Base-by-base conservation (phyloP, 2,113 vertebrate genomes). In the Pelusios castaneus region DNA sequence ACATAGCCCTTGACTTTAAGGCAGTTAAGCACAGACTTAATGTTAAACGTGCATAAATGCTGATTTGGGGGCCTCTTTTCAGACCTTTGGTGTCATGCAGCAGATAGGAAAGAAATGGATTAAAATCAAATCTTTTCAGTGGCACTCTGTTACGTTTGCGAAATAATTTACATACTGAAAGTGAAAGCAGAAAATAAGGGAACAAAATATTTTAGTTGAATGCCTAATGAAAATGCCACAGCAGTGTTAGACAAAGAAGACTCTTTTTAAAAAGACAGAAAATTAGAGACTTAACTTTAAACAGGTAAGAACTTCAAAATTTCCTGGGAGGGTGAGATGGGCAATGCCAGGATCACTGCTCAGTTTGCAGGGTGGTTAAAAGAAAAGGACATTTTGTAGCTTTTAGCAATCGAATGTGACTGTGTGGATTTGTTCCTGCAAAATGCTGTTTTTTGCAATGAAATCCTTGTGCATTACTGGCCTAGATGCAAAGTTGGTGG, bases 131-230 rank as follows among this genome's bases (percentile, higher is more conserved):
- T 45, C 45, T 73, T 67, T 58, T 55, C 58, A 80, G n/a, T 56
- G n/a, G 10, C 87, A 56, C 54, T 34, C 0, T 10, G 10, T 75
- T 92, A 22, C 5, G 11, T 84, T 82, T 29, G 58, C 34, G 85
- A 77, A 56, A 54, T 17, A 0, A 0, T 93, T 97, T 29, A 38
- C 90, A 78, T 92, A 34, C 43, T 73, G 89, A 97, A 96, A 95
- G 87, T 60, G 82, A 96, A 97, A 96, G 90, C 80, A 94, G 91
- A 94, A 93, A 82, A 8, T 80, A 49, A 63, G 77, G 77, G 77
- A 79, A 22, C 1, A 2, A 47, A 43, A 38, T 89, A 2, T 87
- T 82, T 63, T 80, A 8, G 7, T 43, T 73, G 55, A 81, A 67
- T 60, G 82, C 80, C 52, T 0, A 0, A 34, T 67, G 24, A 60